A percentile compares a stretch with the other conserved stretches of the same genome.
Evolutionary conservation across 2,113 vertebrate species (phyloP).

Genomic region (Oncorhynchus tshawytscha): DNA sequence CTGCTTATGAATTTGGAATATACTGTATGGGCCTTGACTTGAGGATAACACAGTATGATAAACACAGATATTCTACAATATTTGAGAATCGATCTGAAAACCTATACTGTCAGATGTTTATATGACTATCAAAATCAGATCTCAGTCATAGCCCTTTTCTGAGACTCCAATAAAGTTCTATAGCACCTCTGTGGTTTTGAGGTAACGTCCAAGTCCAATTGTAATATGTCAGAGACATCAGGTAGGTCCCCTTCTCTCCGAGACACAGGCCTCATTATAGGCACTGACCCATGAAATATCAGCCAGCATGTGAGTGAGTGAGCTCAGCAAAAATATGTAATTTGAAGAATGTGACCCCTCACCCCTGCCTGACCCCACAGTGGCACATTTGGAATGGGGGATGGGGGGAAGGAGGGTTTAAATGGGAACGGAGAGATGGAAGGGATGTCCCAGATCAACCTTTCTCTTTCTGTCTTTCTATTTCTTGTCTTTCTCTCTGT

Average conservation of each 20-base stretch:
- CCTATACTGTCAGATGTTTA: neutral
- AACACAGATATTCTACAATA: neutral
- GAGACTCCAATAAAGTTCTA: neutral
- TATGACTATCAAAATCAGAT: neutral
- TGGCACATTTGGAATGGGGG: conserved; percentile 22
- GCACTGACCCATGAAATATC: conserved; percentile 77
- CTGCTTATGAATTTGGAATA: no score
- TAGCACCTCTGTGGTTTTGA: conserved; percentile 26
- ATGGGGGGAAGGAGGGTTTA: conserved; percentile 13
- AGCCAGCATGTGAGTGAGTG: conserved; percentile 60
- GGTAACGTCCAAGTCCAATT: conserved; percentile 67
- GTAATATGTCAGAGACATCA: conserved; percentile 71
- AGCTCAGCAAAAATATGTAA: conserved; percentile 74
- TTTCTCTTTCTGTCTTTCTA: no score
- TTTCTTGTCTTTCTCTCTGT: no score
- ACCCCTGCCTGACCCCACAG: conserved; percentile 57
- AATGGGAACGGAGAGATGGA: conserved; percentile 24
- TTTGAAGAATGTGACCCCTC: conserved; percentile 72
- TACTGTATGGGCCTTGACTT: neutral
- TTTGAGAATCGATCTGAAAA: neutral
- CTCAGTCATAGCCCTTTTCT: neutral
- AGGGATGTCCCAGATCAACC: neutral
- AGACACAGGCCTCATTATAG: conserved; percentile 61
- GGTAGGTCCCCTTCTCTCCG: conserved; percentile 58
- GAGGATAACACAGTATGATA: neutral